Percentiles rank a stretch among this genome's conserved stretches.
These are phyloP conservation scores for Oscheius myriophilus DNA, from an alignment of 2,888 invertebrate species.

Conservation along the genomic window DNA sequence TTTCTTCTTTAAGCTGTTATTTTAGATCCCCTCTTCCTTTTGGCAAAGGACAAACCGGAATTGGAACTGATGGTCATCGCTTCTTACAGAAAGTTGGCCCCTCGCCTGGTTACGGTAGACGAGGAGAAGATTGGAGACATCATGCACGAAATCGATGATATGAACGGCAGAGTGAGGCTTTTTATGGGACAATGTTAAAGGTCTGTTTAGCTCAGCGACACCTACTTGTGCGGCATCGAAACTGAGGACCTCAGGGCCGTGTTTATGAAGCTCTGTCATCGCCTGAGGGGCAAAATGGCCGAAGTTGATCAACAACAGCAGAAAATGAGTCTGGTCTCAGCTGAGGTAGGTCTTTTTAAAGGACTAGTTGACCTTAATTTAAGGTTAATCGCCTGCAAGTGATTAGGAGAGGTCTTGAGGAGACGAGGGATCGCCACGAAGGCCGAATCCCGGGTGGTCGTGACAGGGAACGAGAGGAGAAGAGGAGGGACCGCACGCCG, in stretches of 20 bases:
- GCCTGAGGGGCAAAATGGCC: slow-evolving; percentile 38
- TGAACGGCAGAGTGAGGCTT: slow-evolving; percentile 20
- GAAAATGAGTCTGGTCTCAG: slow-evolving; percentile 47
- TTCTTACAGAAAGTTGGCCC: slow-evolving; percentile 36
- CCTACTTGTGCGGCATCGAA: slow-evolving; percentile 29
- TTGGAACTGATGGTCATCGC: slow-evolving; percentile 38
- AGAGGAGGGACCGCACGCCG: slow-evolving; percentile 23
- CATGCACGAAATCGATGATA: slow-evolving; percentile 36
- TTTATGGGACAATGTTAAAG: no score
- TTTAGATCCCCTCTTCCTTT: slow-evolving; percentile 62
- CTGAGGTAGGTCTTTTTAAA: slow-evolving; percentile 42
- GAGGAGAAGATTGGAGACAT: slow-evolving; percentile 46
- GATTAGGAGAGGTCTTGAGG: slow-evolving; percentile 50
- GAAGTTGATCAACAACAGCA: slow-evolving; percentile 47
- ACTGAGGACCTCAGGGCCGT: slow-evolving; percentile 61
- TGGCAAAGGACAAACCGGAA: slow-evolving; percentile 49
- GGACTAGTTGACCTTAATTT: no score
- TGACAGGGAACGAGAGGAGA: slow-evolving; percentile 27
- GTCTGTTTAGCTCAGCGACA: not conserved
- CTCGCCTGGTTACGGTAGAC: slow-evolving; percentile 51
- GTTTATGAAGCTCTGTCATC: slow-evolving; percentile 48
- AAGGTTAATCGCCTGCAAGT: slow-evolving; percentile 42
- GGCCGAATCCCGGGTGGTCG: slow-evolving; percentile 35
- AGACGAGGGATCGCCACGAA: slow-evolving; percentile 36
- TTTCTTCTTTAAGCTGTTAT: slow-evolving; percentile 35